Conservation (phyloP, 2,888 invertebrate species). For the Brenthis ino region DNA sequence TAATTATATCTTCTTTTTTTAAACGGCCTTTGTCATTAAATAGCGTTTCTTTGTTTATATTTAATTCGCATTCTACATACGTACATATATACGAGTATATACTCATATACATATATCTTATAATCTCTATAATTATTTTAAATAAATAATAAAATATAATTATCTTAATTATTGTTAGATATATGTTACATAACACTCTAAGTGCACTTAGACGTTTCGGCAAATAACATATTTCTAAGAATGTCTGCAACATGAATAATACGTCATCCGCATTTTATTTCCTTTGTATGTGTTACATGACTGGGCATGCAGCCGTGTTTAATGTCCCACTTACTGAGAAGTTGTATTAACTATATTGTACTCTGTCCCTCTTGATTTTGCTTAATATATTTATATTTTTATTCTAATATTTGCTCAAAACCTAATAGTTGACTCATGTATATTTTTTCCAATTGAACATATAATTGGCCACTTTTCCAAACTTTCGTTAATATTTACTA, state of each 20-base stretch:
- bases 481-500: too few species aligned
- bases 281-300: conserved; percentile 22
- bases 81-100: too few species aligned
- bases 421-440: not conserved
- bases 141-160: too few species aligned
- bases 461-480: too few species aligned
- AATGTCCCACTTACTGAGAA: conserved; percentile 17
- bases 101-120: too few species aligned
- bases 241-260: conserved; percentile 12
- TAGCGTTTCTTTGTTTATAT: too few species aligned
- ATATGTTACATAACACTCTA: not conserved
- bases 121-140: too few species aligned
- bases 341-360: not conserved
- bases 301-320: conserved; percentile 17
- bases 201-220: not conserved
- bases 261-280: conserved; percentile 28
- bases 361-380: not conserved
- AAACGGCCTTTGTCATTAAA: too few species aligned
- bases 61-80: too few species aligned
- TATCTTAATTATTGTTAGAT: too few species aligned
- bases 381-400: not conserved
- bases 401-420: not conserved
- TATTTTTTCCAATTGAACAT: too few species aligned
- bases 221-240: conserved; percentile 15
- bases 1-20: too few species aligned